A percentile compares a stretch with the other conserved stretches of the same genome.
phyloP scores from a whole-genome alignment of 1,140 invertebrate genomes.

The Panulirus ornatus region DNA sequence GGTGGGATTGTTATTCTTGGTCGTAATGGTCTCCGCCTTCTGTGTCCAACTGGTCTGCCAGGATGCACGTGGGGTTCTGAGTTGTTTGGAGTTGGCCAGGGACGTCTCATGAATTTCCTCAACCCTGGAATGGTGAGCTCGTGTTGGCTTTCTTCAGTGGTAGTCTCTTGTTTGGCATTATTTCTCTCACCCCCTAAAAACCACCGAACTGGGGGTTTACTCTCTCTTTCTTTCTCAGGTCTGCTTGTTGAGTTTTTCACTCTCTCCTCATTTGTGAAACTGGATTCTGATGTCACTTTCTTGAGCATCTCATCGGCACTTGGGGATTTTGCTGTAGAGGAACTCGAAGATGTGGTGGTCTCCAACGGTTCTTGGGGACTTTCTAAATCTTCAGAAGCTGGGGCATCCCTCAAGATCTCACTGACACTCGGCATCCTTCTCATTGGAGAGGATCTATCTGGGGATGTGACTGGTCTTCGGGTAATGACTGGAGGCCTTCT shows the following conservation, averaged over 20 bases:
- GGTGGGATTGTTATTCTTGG: slow-evolving; percentile 16
- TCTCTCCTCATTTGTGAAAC: not conserved
- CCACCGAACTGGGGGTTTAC: not conserved
- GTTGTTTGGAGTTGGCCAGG: not conserved
- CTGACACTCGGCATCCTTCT: slow-evolving; percentile 56
- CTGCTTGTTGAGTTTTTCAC: not conserved
- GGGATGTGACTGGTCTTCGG: not conserved
- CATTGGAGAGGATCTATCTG: slow-evolving; percentile 8
- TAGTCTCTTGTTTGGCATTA: not conserved
- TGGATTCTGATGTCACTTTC: not conserved
- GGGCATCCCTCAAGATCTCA: slow-evolving; percentile 13
- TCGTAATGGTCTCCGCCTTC: slow-evolving; percentile 26
- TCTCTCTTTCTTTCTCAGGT: not conserved
- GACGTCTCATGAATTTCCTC: slow-evolving; percentile 5
- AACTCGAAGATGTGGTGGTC: not conserved
- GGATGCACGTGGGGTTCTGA: not conserved
- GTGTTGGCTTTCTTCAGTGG: not conserved
- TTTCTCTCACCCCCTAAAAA: not conserved
- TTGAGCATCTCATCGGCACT: not conserved
- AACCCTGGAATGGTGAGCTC: not conserved
- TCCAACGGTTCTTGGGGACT: not conserved
- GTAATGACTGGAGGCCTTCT: not conserved
- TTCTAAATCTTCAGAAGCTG: not conserved
- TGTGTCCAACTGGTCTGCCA: not conserved
- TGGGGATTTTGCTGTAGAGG: not conserved